These are phyloP conservation scores for Urocynchramus pylzowi DNA, from an alignment of 2,113 vertebrate species.

Conservation along the genomic window DNA sequence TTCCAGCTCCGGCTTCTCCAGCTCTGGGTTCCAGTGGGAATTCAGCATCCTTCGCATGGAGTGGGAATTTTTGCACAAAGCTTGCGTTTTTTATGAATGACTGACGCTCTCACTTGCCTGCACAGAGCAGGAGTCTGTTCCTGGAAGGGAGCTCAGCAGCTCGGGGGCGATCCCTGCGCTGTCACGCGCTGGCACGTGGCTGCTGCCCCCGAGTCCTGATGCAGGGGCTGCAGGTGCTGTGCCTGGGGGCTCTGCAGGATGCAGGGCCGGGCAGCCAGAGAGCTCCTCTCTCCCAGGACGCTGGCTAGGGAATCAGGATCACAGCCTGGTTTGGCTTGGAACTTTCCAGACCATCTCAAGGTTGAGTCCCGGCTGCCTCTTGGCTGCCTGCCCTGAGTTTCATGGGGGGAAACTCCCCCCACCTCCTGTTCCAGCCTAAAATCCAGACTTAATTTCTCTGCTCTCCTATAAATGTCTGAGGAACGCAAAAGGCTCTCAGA, in stretches of 20 bases:
- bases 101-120: background rate
- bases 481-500: background rate
- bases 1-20: background rate
- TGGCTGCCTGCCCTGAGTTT: background rate
- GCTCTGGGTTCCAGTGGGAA: background rate
- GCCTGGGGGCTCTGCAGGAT: background rate
- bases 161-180: background rate
- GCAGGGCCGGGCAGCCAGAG: background rate
- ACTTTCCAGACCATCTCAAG: background rate
- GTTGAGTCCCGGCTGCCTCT: background rate
- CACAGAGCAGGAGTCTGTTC: background rate
- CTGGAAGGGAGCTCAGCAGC: background rate
- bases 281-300: background rate
- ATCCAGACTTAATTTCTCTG: background rate
- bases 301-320: background rate
- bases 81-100: slow-evolving; percentile 39
- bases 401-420: background rate
- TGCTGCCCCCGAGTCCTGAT: background rate
- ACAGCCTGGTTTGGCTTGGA: background rate
- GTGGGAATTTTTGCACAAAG: background rate
- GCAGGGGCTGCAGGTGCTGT: background rate
- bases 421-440: background rate
- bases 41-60: background rate
- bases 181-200: background rate
- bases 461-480: background rate